Evolutionary conservation across 2,113 vertebrate genomes (phyloP), one percentile per base, ranked within the genome.

Genomic region (Rhabdomys dilectus): DNA sequence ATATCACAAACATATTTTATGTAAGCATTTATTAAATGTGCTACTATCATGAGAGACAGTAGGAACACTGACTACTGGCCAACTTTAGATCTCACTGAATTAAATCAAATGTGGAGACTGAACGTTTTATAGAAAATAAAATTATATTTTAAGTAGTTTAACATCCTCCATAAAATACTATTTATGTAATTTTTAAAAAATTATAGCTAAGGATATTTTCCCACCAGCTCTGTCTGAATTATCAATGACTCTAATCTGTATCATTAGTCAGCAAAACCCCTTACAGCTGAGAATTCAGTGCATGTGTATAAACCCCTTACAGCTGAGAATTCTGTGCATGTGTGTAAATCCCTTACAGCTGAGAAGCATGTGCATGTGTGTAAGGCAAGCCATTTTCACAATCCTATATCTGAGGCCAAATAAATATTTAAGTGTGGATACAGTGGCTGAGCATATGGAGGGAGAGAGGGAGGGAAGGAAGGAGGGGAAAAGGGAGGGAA

Each of bases 91-190:
- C 80, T 84, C 91, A 94, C 60, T 72, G 91, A 89, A 86, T 92
- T 89, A 86, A 91, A 77, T 62, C 89, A 76, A 87, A 93, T 31
- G 86, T 21, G 3, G 36, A 89, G 66, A 88, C 64, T 39, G 95
- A 94, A 80, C 85, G 39, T 10, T 94, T 89, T 64, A 16, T 89
- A 93, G 11, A 78, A 16, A 58, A 72, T 73, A 72, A 88, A 92
- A 81, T 93, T 78, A 36, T 85, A 78, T 64, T 94, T 73, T 93
- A 92, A 91, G 51, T 78, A 94, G 39, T 72, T 89, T 31, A 66
- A 75, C 12, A 73, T 72, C 17, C 4, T 76, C 45, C 29, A 78
- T 97, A 31, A 89, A 91, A 66, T 91, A 93, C 21, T 78, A 86
- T 22, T 91, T 86, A 80, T 7, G 62, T 53, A 53, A 81, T 87